Evolutionary conservation across 2,888 invertebrate genomes (phyloP), one percentile per base, ranked within the genome.

Genomic region (Psylliodes chrysocephalus): DNA sequence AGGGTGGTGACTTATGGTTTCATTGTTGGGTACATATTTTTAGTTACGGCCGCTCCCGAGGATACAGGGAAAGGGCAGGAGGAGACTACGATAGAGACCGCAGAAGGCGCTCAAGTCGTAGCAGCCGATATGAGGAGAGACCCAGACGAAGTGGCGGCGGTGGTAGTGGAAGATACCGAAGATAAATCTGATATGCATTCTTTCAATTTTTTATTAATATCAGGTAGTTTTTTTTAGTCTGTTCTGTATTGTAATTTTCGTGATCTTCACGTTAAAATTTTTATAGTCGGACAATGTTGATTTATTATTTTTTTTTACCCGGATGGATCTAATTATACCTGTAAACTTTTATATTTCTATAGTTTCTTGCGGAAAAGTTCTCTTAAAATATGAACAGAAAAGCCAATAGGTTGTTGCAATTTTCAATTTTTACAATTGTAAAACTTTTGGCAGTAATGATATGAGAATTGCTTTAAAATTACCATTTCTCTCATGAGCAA

Each of bases 1-100:
- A 19, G 59, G 35, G 49, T 67, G 59, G 49, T 67, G 57, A 63
- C 63, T 54, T 65, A 70, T 71, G 72, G 70, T 65, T 65, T 68
- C 63, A 68, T 68, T 66, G 61, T 68, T 64, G 70, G 70, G 62
- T 66, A 63, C 66, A 70, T 78, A 76, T 79, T 80, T 79, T 78
- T 79, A 79, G 80, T 78, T 80, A 78, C 78, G 78, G 77, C 70
- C 77, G 79, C 64, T 75, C 76, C 69, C 73, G 78, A 67, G 71
- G 77, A 63, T 69, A 75, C 71, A 73, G 76, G 68, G 72, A 77
- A 63, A 70, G 78, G 61, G 78, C 75, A 62, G 68, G 76, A 61
- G 68, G 78, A 64, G 78, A 78, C 63, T 73, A 79, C 64, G 80
- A 81, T 72, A 76, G 79, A 71, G 78, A 80, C 69, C 78, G 79